Base-by-base conservation (phyloP, 2,888 invertebrate genomes). In the Lycaena phlaeas region DNA sequence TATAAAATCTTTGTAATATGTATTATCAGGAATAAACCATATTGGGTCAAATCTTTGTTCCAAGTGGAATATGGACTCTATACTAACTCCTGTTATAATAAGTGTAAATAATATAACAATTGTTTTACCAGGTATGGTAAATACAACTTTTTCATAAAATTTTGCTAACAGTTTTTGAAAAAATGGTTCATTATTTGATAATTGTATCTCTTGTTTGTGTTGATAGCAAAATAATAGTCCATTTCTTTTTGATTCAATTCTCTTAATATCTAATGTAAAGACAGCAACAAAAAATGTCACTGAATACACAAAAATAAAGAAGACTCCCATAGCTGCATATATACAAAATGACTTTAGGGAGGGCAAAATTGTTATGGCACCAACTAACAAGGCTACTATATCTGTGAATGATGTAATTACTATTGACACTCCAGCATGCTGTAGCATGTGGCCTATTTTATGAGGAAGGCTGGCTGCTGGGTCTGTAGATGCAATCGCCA, bases 341-440 rank as follows among this genome's bases (percentile, higher is more conserved):
- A 94, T 85, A 64, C 95, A 94, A 64, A 93, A 94, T 0, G 94
- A 93, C 66, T 91, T 89, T 22, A 95, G 75, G 2, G 92, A 92
- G 12, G 94, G 94, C 44, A 95, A 74, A 55, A 93, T 90, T 38
- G 94, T 94, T 11, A 91, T 89, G 18, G 93, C 89, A 27, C 94
- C 94, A 44, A 94, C 90, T 40, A 91, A 76, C 58, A 94, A 90
- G 26, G 94, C 94, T 17, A 92, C 87, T 37, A 93, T 89, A 65
- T 94, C 94, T 1, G 94, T 94, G 49, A 94, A 84, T 1, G 94
- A 93, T 3, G 94, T 94, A 14, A 94, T 90, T 1, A 91, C 92
- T 48, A 95, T 93, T 1, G 94, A 93, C 0, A 93, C 91, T 2
- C 94, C 94, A 3, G 93, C 93, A 62, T 93, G 92, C 64, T 90